A percentile compares a stretch with the other conserved stretches of the same genome.
Conservation (phyloP, 2,888 invertebrate species). For the Syritta pipiens region DNA sequence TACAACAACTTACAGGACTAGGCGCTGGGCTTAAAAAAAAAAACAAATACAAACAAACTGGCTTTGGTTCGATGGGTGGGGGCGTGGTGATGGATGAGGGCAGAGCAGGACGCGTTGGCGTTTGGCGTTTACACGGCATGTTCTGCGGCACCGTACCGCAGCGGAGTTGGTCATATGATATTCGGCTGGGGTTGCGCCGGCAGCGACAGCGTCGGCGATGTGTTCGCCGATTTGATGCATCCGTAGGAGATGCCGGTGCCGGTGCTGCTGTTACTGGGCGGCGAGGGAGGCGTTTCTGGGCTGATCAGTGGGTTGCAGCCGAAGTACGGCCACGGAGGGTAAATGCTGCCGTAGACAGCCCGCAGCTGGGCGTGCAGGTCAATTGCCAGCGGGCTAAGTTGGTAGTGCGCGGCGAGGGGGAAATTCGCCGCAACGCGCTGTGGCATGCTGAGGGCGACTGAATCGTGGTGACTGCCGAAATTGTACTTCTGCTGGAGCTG, state of each 20-base stretch:
- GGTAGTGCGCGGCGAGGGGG: conserved; percentile 75
- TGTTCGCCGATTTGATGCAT: conserved; percentile 78
- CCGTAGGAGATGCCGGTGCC: conserved; percentile 76
- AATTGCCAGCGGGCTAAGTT: conserved; percentile 78
- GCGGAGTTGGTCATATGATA: conserved; percentile 80
- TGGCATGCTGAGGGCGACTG: conserved; percentile 75
- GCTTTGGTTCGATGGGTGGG: too few relatives aligned
- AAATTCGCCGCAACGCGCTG: conserved; percentile 73
- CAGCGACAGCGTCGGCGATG: conserved; percentile 75
- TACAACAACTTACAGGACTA: conserved; percentile 56
- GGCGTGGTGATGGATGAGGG: too few relatives aligned
- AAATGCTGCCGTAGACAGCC: conserved; percentile 79
- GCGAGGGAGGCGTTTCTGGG: conserved; percentile 78
- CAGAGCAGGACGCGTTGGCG: conserved; percentile 31
- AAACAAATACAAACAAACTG: too few relatives aligned
- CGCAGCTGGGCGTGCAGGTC: conserved; percentile 79
- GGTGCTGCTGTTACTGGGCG: conserved; percentile 77
- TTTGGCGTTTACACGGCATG: conserved; percentile 74
- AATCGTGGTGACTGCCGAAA: conserved; percentile 78
- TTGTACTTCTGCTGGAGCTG: conserved; percentile 75
- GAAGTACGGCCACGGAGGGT: conserved; percentile 79
- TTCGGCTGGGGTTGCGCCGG: conserved; percentile 75
- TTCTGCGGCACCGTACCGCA: conserved; percentile 79
- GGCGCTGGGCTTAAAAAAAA: too few relatives aligned
- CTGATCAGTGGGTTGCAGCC: conserved; percentile 77